Conservation (phyloP, 2,888 invertebrate genomes). For the Spisula solida region DNA sequence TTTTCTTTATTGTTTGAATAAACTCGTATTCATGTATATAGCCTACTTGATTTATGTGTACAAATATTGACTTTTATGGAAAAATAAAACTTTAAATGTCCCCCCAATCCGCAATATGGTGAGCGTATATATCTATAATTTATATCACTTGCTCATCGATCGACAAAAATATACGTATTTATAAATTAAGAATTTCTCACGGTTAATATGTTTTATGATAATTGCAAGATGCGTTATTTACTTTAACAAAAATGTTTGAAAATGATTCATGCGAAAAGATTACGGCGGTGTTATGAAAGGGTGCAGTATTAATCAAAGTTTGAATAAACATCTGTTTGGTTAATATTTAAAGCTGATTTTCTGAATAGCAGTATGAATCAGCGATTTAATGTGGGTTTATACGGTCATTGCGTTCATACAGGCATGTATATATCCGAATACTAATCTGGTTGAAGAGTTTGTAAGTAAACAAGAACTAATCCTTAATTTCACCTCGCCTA, state of each 20-base stretch:
- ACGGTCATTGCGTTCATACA: background rate
- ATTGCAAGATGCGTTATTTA: background rate
- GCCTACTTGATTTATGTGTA: background rate
- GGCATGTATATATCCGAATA: too few relatives aligned
- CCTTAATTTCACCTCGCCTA: background rate
- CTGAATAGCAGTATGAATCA: background rate
- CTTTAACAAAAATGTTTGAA: conserved; percentile 1
- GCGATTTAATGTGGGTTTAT: background rate
- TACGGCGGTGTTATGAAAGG: background rate
- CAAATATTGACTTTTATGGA: background rate
- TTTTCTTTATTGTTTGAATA: background rate
- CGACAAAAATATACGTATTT: background rate
- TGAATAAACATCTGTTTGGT: background rate
- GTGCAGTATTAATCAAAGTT: background rate
- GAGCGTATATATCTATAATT: background rate
- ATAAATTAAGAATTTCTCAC: background rate
- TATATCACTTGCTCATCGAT: background rate
- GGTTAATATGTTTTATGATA: conserved; percentile 7
- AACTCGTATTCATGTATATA: background rate
- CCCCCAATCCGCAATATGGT: background rate
- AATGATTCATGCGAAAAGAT: conserved; percentile 1
- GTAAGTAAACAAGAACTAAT: background rate
- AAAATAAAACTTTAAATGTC: background rate
- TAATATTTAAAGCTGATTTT: background rate
- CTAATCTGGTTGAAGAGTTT: too few relatives aligned